Base-by-base conservation (phyloP, 92 coral and sea anemone genomes). In the Zoanthus solanderi region DNA sequence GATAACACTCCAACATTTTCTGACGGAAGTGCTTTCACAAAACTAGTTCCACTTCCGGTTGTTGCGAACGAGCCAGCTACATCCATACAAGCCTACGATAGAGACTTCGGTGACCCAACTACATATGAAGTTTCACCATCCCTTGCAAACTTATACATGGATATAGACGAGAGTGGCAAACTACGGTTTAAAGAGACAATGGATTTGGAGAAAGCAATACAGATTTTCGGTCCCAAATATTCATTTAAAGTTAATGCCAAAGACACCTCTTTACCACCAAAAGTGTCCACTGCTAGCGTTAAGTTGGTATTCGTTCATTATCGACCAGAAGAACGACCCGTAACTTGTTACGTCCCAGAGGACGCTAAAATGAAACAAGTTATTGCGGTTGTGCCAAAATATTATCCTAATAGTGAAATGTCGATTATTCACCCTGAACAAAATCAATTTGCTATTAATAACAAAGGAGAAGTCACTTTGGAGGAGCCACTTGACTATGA, bases 1-100 rank as follows among this genome's bases (percentile, higher is more conserved):
- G 98, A 95, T 78, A 89, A 91, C 88, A 7, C 42, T 3, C 98
- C 98, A 14, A 75, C 88, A 15, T 95, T 95, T 65, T 81, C 87
- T 6, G 94, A 92, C 11, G 83, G 86, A 42, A 83, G 90, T 12
- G 44, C 69, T 29, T 73, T 94, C 44, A 84, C 87, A 44, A 75
- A 82, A 54, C 82, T 74, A 10, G 94, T 89, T 23, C 92, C 86
- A 6, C 84, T 85, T 18, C 88, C 93, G 0, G 92, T 87, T 1
- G 69, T 91, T 57, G 87, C 83, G 1, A 92, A 88, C 29, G 93
- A 82, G n/a, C 80, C 88, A 48, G 93, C 94, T 30, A 84, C 93
- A 5, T 82, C 58, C 23, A 65, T 95, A 17, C 90, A 78, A 58
- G 98, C 94, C 1, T 84, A 89, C 67, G 98, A 95, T 83, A 65